A percentile compares a stretch with the other conserved stretches of the same genome.
Conservation (phyloP, 2,797 vertebrate genomes). For the Ptychobarbus kaznakovi region DNA sequence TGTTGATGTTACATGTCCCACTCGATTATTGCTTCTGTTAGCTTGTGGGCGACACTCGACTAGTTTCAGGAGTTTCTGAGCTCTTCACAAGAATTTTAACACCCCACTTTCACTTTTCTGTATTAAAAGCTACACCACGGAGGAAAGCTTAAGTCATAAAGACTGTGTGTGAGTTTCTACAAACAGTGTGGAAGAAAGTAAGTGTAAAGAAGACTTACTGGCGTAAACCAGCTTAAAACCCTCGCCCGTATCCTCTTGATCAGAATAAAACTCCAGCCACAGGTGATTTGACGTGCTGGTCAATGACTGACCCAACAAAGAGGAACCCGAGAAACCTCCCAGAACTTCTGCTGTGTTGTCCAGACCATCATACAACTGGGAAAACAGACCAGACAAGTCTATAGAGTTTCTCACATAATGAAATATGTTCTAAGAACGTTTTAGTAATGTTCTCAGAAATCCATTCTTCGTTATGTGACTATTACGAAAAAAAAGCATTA, state of each 20-base stretch:
- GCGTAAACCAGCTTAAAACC: slow-evolving; percentile 93
- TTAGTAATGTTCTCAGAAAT: neutral
- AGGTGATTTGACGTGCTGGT: slow-evolving; percentile 95
- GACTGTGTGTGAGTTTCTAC: neutral
- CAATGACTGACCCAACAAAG: slow-evolving; percentile 87
- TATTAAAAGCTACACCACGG: neutral
- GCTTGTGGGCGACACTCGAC: neutral
- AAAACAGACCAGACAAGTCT: slow-evolving; percentile 53
- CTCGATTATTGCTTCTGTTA: neutral
- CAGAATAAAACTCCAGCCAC: slow-evolving; percentile 96
- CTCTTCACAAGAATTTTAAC: neutral
- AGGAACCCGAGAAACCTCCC: slow-evolving; percentile 85
- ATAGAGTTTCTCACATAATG: neutral
- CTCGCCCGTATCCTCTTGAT: slow-evolving; percentile 86
- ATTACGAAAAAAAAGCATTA: no score
- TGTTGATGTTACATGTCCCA: neutral
- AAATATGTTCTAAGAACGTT: neutral
- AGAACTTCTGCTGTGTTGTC: slow-evolving; percentile 88
- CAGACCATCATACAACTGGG: slow-evolving; percentile 93
- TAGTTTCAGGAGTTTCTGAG: neutral
- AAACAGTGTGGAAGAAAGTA: neutral
- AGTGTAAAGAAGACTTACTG: slow-evolving; percentile 82
- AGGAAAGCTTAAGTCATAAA: neutral
- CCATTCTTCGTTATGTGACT: neutral
- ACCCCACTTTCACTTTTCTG: neutral